Percentiles rank a stretch among this genome's conserved stretches.
These are phyloP conservation scores for Arrhamphus sclerolepis DNA, from an alignment of 2,797 vertebrate species.

Conservation along the genomic window DNA sequence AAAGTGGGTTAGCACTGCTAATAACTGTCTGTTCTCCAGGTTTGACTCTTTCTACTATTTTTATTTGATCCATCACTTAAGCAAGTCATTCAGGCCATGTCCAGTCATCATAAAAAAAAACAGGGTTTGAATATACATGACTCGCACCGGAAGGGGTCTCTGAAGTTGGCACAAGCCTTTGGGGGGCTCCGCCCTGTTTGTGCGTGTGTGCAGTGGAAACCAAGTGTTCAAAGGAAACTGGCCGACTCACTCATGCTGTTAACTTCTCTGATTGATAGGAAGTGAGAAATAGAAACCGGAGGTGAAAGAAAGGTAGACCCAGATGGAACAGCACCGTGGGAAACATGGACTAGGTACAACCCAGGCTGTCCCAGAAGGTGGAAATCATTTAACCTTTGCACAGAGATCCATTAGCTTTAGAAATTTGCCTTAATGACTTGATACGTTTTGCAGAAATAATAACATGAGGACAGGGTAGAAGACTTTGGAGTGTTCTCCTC, in stretches of 20 bases:
- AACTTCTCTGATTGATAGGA: conserved; percentile 41
- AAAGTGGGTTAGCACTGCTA: conserved; percentile 75
- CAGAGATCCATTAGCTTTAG: conserved; percentile 5
- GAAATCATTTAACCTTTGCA: not conserved
- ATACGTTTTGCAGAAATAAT: not conserved
- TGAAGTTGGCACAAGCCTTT: conserved; percentile 34
- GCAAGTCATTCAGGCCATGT: conserved; percentile 44
- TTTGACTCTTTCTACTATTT: conserved; percentile 5
- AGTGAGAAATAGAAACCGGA: conserved; percentile 20
- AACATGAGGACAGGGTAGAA: conserved; percentile 15
- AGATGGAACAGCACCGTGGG: not conserved
- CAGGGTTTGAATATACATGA: conserved; percentile 50
- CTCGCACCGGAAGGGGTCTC: conserved; percentile 54
- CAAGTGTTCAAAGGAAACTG: conserved; percentile 62
- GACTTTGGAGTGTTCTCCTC: conserved; percentile 11
- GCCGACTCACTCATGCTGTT: conserved; percentile 36
- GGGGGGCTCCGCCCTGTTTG: conserved; percentile 55
- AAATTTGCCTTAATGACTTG: not conserved
- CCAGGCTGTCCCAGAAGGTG: too few species aligned
- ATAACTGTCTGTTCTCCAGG: conserved; percentile 17
- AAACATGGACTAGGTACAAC: too few species aligned
- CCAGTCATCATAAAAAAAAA: conserved; percentile 58
- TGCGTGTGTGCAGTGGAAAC: not conserved
- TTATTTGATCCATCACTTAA: conserved; percentile 25
- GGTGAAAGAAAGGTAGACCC: conserved; percentile 6